Evolutionary conservation across 2,888 invertebrate genomes (phyloP).

Genomic region (Phorcus lineatus): DNA sequence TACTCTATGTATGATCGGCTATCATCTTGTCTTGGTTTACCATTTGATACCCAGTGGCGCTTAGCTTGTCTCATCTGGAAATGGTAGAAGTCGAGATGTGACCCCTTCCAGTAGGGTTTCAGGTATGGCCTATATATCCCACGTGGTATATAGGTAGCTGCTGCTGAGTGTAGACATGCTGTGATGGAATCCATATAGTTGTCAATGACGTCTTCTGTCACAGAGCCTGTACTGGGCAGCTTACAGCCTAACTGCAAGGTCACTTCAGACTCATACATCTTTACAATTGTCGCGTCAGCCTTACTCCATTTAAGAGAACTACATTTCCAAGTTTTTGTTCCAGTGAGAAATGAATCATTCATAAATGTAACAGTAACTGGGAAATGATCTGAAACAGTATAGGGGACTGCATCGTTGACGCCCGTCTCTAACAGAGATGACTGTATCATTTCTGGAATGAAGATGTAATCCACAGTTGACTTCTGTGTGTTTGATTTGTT

Average conservation of each 20-base stretch:
- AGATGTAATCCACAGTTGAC: background rate
- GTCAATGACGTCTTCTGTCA: background rate
- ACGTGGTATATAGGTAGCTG: background rate
- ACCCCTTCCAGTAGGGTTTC: slow-evolving; percentile 4
- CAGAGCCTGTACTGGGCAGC: background rate
- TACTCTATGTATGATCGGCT: background rate
- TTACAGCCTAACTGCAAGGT: background rate
- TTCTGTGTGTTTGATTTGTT: background rate
- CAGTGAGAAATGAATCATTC: background rate
- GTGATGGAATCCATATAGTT: background rate
- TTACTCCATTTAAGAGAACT: background rate
- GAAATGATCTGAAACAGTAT: background rate
- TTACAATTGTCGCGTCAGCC: background rate
- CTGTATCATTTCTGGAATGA: background rate
- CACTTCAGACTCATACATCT: background rate
- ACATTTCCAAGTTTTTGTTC: background rate
- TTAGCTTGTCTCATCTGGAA: background rate
- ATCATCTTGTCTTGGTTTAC: background rate
- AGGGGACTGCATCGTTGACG: background rate
- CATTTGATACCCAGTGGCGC: background rate
- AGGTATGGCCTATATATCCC: background rate
- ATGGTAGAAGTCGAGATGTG: background rate
- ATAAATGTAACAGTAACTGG: background rate
- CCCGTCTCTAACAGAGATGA: background rate
- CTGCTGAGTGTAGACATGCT: background rate